A percentile compares a stretch with the other conserved stretches of the same genome.
phyloP scores from a whole-genome alignment of 2,797 vertebrate genomes.

The Vipera ursinii region DNA sequence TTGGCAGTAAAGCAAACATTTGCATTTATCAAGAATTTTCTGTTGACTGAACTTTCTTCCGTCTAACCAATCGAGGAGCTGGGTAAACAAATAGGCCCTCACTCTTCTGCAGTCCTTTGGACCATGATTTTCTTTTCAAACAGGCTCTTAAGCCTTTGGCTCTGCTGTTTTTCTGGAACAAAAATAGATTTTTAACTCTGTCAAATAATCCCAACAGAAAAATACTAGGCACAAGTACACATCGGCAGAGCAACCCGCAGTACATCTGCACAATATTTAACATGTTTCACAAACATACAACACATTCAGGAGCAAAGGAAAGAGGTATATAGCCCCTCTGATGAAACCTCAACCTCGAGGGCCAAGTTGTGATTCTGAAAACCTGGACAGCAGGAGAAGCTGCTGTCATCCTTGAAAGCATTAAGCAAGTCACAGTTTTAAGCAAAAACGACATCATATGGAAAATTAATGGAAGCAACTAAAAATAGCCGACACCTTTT shows the following conservation, averaged over 20 bases:
- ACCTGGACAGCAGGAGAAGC: not conserved
- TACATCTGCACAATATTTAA: not conserved
- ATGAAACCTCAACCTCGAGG: not conserved
- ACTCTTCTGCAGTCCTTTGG: not conserved
- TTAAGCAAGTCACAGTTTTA: not conserved
- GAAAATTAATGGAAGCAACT: not conserved
- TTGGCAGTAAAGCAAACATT: not conserved
- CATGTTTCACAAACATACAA: not conserved
- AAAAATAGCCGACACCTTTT: not conserved
- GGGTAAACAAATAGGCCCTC: not conserved
- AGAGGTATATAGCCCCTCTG: not conserved
- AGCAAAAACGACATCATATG: not conserved
- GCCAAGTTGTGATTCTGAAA: conserved; percentile 9
- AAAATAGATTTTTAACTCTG: not conserved
- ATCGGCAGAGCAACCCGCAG: not conserved
- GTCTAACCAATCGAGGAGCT: not conserved
- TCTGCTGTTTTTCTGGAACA: not conserved
- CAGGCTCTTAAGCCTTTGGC: not conserved
- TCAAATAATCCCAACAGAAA: not conserved
- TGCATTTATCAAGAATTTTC: not conserved
- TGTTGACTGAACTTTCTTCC: not conserved
- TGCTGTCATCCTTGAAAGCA: conserved; percentile 1
- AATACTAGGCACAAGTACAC: not conserved
- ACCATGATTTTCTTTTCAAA: not conserved
- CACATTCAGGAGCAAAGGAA: not conserved